These are phyloP conservation scores for Heptranchias perlo DNA, from an alignment of 2,113 vertebrate species.

Conservation along the genomic window DNA sequence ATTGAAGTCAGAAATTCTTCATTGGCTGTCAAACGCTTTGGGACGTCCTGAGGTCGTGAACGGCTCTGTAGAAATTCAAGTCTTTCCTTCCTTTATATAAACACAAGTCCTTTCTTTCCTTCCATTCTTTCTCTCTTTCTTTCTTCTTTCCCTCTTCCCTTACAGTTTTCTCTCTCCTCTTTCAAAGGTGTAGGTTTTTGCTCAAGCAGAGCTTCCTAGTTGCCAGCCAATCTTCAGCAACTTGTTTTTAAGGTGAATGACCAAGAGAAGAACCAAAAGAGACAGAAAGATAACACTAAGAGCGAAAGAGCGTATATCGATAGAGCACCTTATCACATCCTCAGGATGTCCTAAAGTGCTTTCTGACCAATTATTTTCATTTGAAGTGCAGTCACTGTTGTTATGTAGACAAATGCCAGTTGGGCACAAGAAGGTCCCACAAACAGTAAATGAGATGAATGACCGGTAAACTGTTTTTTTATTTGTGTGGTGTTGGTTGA, in stretches of 20 bases:
- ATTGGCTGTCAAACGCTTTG: too few species aligned
- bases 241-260: neutral
- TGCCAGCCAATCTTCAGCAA: too few species aligned
- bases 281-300: neutral
- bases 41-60: too few species aligned
- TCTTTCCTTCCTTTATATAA: too few species aligned
- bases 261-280: neutral
- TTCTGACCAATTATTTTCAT: neutral
- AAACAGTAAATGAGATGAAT: too few species aligned
- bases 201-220: neutral
- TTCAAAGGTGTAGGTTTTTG: neutral
- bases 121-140: neutral
- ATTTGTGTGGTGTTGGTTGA: too few species aligned
- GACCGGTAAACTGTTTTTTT: too few species aligned
- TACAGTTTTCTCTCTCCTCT: neutral
- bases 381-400: neutral
- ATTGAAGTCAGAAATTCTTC: too few species aligned
- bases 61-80: too few species aligned
- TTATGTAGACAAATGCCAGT: too few species aligned
- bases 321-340: neutral
- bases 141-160: neutral
- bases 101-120: too few species aligned
- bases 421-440: too few species aligned
- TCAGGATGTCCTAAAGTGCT: neutral
- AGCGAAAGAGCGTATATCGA: neutral